Conservation (phyloP, 2,113 vertebrate genomes). For the Oreotrochilus melanogaster region DNA sequence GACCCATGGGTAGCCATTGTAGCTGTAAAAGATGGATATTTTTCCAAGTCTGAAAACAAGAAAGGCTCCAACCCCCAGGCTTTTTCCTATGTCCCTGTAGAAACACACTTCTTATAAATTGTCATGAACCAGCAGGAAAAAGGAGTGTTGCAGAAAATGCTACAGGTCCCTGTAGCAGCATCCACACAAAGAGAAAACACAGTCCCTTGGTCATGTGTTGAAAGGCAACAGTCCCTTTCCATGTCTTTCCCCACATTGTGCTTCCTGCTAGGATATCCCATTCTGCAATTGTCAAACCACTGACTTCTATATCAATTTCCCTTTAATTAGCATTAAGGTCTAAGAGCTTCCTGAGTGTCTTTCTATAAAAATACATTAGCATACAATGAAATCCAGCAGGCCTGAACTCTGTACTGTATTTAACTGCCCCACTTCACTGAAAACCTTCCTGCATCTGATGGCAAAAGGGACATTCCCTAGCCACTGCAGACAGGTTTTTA, state of each 20-base stretch:
- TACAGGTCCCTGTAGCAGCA: constrained; percentile 7
- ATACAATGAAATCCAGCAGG: constrained; percentile 21
- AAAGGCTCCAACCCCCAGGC: background rate
- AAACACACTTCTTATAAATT: constrained; percentile 14
- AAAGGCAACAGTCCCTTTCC: background rate
- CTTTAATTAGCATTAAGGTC: background rate
- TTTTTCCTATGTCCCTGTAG: background rate
- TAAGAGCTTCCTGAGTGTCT: background rate
- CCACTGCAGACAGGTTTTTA: background rate
- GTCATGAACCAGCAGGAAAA: background rate
- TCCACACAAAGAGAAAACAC: background rate
- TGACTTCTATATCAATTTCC: background rate
- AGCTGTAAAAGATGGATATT: background rate
- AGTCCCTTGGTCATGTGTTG: background rate
- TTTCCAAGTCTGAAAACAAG: background rate
- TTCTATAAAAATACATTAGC: background rate
- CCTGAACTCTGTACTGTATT: background rate
- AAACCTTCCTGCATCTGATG: background rate
- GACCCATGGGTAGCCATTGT: background rate
- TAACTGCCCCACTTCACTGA: background rate
- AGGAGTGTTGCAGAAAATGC: constrained; percentile 18
- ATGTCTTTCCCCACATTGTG: background rate
- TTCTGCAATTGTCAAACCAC: background rate
- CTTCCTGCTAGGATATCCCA: background rate
- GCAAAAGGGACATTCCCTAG: background rate